Base-by-base conservation (phyloP, 2,888 invertebrate species). In the Ephialtes manifestator region DNA sequence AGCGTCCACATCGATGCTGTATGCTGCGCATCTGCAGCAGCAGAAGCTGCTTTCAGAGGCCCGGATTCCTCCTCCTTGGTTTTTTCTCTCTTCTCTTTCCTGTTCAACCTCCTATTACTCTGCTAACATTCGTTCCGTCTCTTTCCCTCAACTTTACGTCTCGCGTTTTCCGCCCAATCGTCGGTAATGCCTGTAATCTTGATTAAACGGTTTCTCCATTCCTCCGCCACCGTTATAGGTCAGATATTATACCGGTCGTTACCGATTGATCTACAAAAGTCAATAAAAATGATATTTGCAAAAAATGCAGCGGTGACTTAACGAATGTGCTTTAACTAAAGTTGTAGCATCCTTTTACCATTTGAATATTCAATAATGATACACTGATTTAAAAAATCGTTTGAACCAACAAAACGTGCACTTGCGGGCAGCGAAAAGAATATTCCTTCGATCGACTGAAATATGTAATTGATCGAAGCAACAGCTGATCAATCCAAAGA, bases 1-100 rank as follows among this genome's bases (percentile, higher is more conserved):
- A 88, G 86, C 88, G 88, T 88, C 87, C 89, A 87, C 76, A 78
- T 84, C 87, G 87, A 89, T 58, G 60, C 18, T 68, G 70, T 72
- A 58, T 63, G 63, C 35, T n/a, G 63, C 74, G 74, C 77, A 84
- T 84, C 71, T 81, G 80, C 84, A 80, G 67, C 76, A 51, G 58
- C 51, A 18, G 53, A 76, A 84, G 70, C 76, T 75, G 31, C 24
- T 67, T 80, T 48, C 58, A 43, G 60, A 71, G 75, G 43, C 63
- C 35, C 15, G 43, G 24, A n/a, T 43, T 68, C 58, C 20, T 67
- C 18, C 18, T 39, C 15, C 58, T 68, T 60, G 68, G 63, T 46
- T 35, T 51, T 65, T 51, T 65, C 31, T 43, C n/a, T 48, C 8
- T 39, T 63, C 18, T 28, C 13, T 74, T 46, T 13, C 65, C 13